These are phyloP conservation scores for Eilema caniola DNA, from an alignment of 2,888 invertebrate genomes.

Conservation along the genomic window DNA sequence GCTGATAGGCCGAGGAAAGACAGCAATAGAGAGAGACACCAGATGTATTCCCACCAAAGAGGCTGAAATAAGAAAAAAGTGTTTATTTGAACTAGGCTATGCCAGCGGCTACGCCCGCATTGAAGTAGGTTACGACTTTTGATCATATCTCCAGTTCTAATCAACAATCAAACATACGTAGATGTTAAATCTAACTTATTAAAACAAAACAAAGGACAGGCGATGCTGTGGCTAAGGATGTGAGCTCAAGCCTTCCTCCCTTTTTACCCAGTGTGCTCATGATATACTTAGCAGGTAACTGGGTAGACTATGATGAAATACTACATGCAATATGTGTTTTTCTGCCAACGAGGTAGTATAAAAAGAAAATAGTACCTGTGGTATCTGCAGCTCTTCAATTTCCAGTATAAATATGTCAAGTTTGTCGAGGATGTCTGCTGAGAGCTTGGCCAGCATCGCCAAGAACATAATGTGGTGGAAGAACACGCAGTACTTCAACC, in stretches of 20 bases:
- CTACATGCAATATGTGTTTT: no score
- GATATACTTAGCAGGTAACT: background rate
- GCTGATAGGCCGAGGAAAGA: conserved; percentile 95
- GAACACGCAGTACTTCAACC: conserved; percentile 97
- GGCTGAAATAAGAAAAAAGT: conserved; percentile 86
- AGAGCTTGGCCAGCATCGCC: conserved; percentile 96
- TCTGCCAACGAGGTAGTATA: no score
- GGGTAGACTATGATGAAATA: background rate
- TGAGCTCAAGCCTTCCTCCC: background rate
- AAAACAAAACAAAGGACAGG: no score
- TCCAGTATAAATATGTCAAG: conserved; percentile 97
- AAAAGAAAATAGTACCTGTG: conserved; percentile 84
- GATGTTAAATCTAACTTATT: no score
- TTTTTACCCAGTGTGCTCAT: background rate
- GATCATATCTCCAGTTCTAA: no score
- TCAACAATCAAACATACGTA: no score
- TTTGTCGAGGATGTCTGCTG: conserved; percentile 96
- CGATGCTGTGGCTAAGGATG: no score
- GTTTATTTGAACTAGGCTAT: no score
- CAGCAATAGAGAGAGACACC: conserved; percentile 94
- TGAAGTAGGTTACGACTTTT: no score
- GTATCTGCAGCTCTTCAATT: conserved; percentile 97
- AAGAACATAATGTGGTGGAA: conserved; percentile 96
- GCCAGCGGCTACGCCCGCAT: no score
- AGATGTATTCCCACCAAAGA: conserved; percentile 97